Conservation (phyloP, 2,888 invertebrate genomes). For the Deilephila elpenor region DNA sequence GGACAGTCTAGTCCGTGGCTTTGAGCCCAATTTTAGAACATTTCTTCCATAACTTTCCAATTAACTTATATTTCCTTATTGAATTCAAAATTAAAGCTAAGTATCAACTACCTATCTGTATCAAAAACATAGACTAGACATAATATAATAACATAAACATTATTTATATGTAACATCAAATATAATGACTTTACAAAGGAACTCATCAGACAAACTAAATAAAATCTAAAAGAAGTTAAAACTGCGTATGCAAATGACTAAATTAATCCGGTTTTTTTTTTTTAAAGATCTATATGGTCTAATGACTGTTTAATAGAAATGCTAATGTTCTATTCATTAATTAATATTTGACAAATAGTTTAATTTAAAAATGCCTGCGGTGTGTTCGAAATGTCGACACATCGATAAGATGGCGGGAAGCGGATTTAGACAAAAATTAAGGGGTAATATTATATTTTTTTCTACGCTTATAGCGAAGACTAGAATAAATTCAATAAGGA, state of each 20-base stretch:
- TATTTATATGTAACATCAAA: neutral
- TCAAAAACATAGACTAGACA: neutral
- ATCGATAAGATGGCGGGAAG: neutral
- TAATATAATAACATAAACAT: neutral
- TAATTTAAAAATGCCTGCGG: neutral
- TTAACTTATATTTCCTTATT: neutral
- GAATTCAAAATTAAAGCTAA: neutral
- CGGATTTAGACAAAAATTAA: neutral
- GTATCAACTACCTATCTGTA: neutral
- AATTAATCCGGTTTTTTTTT: neutral
- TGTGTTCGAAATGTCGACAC: neutral
- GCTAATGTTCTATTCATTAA: constrained; percentile 36
- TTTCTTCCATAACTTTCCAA: too few relatives aligned
- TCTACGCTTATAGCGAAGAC: too few relatives aligned
- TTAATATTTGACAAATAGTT: constrained; percentile 28
- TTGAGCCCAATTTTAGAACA: too few relatives aligned
- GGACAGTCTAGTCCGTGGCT: too few relatives aligned
- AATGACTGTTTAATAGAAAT: constrained; percentile 39
- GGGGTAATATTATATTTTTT: neutral
- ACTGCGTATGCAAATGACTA: constrained; percentile 6
- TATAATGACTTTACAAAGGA: constrained; percentile 7
- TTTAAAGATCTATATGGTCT: constrained; percentile 26
- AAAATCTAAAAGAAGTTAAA: neutral
- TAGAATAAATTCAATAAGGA: too few relatives aligned
- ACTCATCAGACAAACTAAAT: neutral